phyloP scores from a whole-genome alignment of 2,888 invertebrate genomes.

The Thysanoteuthis rhombus region DNA sequence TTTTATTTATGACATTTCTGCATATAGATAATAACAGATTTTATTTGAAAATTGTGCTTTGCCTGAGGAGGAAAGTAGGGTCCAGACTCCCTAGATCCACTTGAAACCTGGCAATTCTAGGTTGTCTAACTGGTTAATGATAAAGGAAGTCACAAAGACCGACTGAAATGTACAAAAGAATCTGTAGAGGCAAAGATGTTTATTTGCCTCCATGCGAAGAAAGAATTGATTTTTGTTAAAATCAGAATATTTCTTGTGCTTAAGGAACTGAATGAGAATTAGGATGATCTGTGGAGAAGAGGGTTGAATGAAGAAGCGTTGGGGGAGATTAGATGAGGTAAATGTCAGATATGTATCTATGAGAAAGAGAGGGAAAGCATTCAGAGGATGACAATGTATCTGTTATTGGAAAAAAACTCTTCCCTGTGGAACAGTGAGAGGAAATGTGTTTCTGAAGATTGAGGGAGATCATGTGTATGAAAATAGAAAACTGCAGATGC shows the following conservation, averaged over 20 bases:
- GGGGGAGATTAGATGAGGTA: not conserved
- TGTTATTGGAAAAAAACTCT: too few relatives aligned
- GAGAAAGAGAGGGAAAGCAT: too few relatives aligned
- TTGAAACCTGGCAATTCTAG: not conserved
- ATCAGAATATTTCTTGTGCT: not conserved
- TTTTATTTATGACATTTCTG: too few relatives aligned
- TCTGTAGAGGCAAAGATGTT: not conserved
- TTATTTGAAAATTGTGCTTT: too few relatives aligned
- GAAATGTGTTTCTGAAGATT: too few relatives aligned
- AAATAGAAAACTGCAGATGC: too few relatives aligned
- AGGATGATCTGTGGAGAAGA: not conserved
- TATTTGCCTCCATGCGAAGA: not conserved
- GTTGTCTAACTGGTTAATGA: not conserved
- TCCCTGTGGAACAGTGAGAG: too few relatives aligned
- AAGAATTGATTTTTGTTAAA: constrained; percentile 12
- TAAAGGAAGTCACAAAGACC: not conserved
- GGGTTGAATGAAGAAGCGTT: not conserved
- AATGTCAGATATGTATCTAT: not conserved
- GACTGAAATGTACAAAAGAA: not conserved
- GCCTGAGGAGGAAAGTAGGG: too few relatives aligned
- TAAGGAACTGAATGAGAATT: not conserved
- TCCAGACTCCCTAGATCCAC: too few relatives aligned
- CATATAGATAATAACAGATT: too few relatives aligned
- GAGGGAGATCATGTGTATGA: too few relatives aligned
- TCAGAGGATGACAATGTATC: too few relatives aligned